These are phyloP conservation scores for Dromaius novaehollandiae DNA, from an alignment of 2,113 vertebrate genomes.

Conservation along the genomic window DNA sequence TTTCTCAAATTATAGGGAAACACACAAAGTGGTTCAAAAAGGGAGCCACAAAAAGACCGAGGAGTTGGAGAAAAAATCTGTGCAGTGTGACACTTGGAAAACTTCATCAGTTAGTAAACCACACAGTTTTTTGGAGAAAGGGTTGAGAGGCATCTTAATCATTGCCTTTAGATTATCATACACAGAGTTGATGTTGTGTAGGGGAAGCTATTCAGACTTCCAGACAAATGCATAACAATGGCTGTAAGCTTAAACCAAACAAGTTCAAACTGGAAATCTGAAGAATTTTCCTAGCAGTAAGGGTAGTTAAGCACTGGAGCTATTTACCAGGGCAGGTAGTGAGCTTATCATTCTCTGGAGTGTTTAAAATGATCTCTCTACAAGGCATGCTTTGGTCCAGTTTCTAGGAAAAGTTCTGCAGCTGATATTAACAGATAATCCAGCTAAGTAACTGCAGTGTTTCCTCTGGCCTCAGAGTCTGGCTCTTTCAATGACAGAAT, in stretches of 20 bases:
- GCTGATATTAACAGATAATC: neutral
- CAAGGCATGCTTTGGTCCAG: neutral
- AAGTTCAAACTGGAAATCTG: neutral
- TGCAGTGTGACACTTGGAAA: neutral
- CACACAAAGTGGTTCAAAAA: neutral
- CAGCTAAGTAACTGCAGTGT: neutral
- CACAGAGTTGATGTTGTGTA: neutral
- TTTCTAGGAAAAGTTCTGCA: neutral
- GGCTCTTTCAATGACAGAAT: neutral
- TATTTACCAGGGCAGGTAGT: neutral
- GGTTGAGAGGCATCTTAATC: neutral
- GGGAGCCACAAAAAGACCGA: neutral
- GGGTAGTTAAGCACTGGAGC: neutral
- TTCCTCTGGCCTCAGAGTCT: neutral
- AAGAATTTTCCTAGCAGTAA: neutral
- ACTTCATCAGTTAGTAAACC: neutral
- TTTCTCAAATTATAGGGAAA: neutral
- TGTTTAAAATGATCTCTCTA: neutral
- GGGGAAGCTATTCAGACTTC: neutral
- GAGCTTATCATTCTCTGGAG: neutral
- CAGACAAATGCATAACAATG: neutral
- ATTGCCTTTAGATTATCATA: neutral
- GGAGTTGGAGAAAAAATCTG: neutral
- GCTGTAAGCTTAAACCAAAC: neutral
- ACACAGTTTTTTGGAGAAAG: neutral